Evolutionary conservation across 2,888 invertebrate species (phyloP), one percentile per base, ranked within the genome.

Genomic region (Pyrocoelia pectoralis): DNA sequence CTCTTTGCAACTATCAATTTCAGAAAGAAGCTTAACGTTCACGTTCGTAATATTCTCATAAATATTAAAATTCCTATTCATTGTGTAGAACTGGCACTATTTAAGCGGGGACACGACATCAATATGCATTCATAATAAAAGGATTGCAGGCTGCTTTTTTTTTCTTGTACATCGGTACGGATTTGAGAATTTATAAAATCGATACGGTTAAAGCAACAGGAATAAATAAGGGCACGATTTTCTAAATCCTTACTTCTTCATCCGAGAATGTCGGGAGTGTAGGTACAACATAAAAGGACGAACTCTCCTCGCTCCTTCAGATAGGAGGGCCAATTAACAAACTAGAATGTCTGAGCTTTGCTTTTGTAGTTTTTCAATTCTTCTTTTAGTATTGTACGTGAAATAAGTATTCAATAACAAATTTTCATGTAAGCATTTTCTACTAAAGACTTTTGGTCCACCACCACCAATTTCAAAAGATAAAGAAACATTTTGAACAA

Each of bases 1-100:
- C 51, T 57, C 59, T 53, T 55, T 49, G 53, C 19, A 53, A 55
- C 40, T 48, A 60, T 60, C 60, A 60, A 60, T 60, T 60, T 60
- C 60, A 28, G 40, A 60, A 60, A 60, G 60, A 46, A 49, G 60
- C 60, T 60, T 60, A 54, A 29, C 14, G 3, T 46, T 49, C 53
- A 38, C 49, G 15, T 52, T 18, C 14, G 46, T 14, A 13, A 52
- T 28, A 13, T 51, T 53, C 40, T 33, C 53, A 60, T 54, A 60
- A 54, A 60, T 60, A 60, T 60, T 60, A 60, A 60, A 59, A 60
- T 12, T 33, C 29, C 54, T 29, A 53, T 52, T 52, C 40, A 29
- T 56, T 28, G 41, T 19, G 24, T 18, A 49, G 19, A 55, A 43
- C 48, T 49, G 51, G 24, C 15, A 43, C 28, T 41, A 12, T 41